phyloP scores from a whole-genome alignment of 2,888 invertebrate species.

The Rhamnusium bicolor region DNA sequence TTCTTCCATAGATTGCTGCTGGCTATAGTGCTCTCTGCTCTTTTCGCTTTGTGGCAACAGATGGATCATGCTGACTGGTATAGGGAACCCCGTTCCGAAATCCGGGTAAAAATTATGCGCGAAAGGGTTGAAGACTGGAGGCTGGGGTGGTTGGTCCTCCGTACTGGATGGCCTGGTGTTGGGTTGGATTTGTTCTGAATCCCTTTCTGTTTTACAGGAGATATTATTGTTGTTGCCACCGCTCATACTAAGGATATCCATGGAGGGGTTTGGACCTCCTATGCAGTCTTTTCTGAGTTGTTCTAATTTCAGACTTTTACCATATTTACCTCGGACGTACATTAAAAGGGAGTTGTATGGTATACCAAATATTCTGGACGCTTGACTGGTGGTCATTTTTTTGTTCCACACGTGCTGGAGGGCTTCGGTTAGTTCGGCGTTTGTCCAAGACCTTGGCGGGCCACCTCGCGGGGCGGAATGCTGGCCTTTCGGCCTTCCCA shows the following conservation, averaged over 20 bases:
- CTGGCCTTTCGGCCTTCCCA: constrained; percentile 90
- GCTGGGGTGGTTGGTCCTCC: constrained; percentile 72
- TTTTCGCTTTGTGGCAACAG: constrained; percentile 86
- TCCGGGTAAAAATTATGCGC: constrained; percentile 89
- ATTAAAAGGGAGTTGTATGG: constrained; percentile 94
- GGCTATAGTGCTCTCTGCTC: constrained; percentile 77
- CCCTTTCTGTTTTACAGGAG: constrained; percentile 73
- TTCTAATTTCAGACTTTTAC: constrained; percentile 92
- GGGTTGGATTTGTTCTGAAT: constrained; percentile 64
- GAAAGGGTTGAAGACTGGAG: constrained; percentile 84
- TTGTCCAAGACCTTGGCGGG: constrained; percentile 93
- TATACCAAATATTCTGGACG: constrained; percentile 91
- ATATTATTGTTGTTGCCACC: constrained; percentile 71
- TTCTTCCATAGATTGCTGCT: constrained; percentile 79
- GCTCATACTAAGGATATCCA: constrained; percentile 73
- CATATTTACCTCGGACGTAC: constrained; percentile 94
- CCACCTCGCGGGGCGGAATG: constrained; percentile 93
- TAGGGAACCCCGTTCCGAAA: constrained; percentile 84
- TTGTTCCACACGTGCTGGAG: constrained; percentile 96
- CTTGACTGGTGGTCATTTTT: constrained; percentile 94
- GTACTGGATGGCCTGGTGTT: constrained; percentile 77
- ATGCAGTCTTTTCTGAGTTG: constrained; percentile 91
- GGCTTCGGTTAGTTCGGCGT: constrained; percentile 91
- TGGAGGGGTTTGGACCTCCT: constrained; percentile 78
- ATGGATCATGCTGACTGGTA: constrained; percentile 89